phyloP scores from a whole-genome alignment of 2,113 vertebrate species.

The Odontesthes bonariensis region DNA sequence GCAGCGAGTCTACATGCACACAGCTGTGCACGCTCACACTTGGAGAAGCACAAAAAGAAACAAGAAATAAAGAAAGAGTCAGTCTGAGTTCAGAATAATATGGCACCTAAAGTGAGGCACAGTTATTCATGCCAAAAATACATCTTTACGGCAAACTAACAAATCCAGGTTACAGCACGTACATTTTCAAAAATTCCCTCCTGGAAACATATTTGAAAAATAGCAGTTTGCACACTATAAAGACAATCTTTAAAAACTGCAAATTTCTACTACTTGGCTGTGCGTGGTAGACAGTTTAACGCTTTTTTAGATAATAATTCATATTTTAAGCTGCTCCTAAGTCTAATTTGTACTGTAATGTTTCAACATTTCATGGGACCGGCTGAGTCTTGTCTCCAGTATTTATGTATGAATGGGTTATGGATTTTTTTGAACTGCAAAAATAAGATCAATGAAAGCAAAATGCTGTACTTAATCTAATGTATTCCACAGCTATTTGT shows the following conservation, averaged over 20 bases:
- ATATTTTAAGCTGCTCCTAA: no score
- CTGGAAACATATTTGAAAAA: no score
- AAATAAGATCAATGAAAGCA: not conserved
- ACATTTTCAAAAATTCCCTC: no score
- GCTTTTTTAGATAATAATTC: no score
- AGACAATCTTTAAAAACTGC: no score
- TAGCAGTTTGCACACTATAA: no score
- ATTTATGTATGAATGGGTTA: not conserved
- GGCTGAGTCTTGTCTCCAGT: not conserved
- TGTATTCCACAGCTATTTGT: not conserved
- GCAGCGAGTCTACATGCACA: conserved; percentile 5
- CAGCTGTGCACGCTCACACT: not conserved
- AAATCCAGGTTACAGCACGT: not conserved
- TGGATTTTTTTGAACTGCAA: not conserved
- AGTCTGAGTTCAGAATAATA: not conserved
- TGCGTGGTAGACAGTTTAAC: no score
- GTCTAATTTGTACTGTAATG: no score
- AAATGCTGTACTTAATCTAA: not conserved
- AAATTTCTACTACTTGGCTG: no score
- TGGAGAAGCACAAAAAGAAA: conserved; percentile 19
- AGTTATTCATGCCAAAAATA: not conserved
- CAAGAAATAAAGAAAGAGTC: not conserved
- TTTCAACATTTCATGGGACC: no score
- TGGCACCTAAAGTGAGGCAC: no score
- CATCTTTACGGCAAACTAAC: not conserved